A percentile compares a stretch with the other conserved stretches of the same genome.
phyloP scores from a whole-genome alignment of 2,113 vertebrate genomes.

The Nettapus auritus region DNA sequence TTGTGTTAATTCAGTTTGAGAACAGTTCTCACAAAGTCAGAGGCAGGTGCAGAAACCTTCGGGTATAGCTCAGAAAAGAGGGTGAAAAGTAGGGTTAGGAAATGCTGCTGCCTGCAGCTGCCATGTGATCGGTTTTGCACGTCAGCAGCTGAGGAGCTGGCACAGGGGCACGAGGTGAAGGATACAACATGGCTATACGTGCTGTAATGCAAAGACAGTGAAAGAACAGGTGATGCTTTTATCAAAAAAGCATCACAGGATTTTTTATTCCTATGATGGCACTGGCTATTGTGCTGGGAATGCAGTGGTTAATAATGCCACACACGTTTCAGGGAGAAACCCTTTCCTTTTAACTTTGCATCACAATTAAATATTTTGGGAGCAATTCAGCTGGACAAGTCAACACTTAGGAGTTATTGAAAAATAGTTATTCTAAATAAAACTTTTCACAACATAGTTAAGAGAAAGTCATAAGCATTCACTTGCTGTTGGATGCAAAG shows the following conservation, averaged over 20 bases:
- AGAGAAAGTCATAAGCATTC: conserved; percentile 35
- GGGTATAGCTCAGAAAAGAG: not conserved
- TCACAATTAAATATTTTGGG: not conserved
- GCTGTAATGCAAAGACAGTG: not conserved
- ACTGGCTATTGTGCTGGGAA: not conserved
- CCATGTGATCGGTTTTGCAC: not conserved
- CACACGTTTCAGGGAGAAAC: not conserved
- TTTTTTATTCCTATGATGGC: not conserved
- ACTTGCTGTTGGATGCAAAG: conserved; percentile 21
- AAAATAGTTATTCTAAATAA: conserved; percentile 45
- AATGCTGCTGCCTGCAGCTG: not conserved
- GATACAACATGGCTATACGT: fast-evolving
- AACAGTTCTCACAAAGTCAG: not conserved
- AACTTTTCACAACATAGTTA: not conserved
- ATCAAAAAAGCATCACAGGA: not conserved
- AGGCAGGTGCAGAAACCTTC: not conserved
- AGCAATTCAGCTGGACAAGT: conserved; percentile 1
- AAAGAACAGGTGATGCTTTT: not conserved
- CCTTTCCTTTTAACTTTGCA: not conserved
- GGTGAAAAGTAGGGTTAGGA: not conserved
- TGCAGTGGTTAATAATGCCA: not conserved
- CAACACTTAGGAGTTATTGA: not conserved
- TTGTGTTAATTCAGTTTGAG: not conserved
- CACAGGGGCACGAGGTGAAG: not conserved
- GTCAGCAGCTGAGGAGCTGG: not conserved